Conservation (phyloP, 2,888 invertebrate genomes). For the Aethes cnicana region DNA sequence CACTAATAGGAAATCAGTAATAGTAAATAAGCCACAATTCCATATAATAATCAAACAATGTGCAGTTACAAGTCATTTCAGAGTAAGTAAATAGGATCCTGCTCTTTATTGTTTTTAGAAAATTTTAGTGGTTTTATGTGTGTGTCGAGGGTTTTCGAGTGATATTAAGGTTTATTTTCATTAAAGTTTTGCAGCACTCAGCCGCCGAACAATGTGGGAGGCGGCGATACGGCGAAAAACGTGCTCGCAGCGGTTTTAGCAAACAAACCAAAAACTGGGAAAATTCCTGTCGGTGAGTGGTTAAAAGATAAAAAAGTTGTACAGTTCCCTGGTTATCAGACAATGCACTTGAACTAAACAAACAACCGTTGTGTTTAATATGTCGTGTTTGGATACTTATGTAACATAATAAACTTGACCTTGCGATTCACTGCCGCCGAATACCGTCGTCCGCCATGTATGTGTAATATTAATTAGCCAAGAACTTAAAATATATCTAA, state of each 20-base stretch:
- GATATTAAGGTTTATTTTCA: conserved; percentile 15
- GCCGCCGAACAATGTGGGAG: conserved; percentile 47
- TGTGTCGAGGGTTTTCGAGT: conserved; percentile 45
- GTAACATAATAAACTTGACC: conserved; percentile 56
- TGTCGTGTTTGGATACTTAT: conserved; percentile 31
- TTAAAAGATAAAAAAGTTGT: conserved; percentile 1
- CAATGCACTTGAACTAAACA: no score
- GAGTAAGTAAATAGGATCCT: conserved; percentile 45
- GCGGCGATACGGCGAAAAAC: conserved; percentile 71
- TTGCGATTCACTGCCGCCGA: conserved; percentile 43
- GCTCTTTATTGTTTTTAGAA: not conserved
- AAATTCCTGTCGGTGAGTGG: conserved; percentile 76
- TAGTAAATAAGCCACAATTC: conserved; percentile 60
- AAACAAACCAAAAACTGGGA: conserved; percentile 76
- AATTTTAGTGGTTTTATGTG: conserved; percentile 54
- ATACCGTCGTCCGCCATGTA: conserved; percentile 5
- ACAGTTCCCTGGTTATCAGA: no score
- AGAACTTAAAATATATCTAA: no score
- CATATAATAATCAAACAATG: conserved; percentile 62
- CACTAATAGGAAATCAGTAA: conserved; percentile 46
- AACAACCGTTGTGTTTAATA: not conserved
- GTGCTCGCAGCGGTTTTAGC: conserved; percentile 75
- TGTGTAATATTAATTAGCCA: no score
- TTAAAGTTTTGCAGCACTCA: conserved; percentile 65
- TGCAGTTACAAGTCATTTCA: conserved; percentile 58